phyloP scores from a whole-genome alignment of 2,888 invertebrate genomes.

The Acleris cristana region DNA sequence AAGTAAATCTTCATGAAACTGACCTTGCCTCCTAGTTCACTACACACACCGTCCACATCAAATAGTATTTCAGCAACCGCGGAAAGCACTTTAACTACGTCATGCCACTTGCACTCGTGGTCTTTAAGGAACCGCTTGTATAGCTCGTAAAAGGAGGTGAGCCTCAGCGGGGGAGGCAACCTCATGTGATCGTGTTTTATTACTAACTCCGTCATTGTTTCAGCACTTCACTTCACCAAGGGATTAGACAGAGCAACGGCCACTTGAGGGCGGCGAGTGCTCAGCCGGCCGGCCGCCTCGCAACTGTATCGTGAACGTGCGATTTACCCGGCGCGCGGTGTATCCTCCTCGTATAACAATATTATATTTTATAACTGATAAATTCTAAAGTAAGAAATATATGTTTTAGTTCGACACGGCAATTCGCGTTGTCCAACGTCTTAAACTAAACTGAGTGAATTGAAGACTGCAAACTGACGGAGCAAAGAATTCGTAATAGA shows the following conservation, averaged over 20 bases:
- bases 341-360: conserved; percentile 29
- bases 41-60: conserved; percentile 75
- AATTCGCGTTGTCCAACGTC: conserved; percentile 46
- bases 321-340: conserved; percentile 42
- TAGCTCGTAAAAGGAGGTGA: conserved; percentile 73
- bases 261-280: conserved; percentile 63
- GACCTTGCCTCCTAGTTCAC: conserved; percentile 74
- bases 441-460: conserved; percentile 61
- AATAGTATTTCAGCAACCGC: conserved; percentile 76
- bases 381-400: background rate
- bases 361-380: conserved; percentile 21
- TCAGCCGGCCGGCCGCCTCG: conserved; percentile 66
- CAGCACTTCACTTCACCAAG: conserved; percentile 51
- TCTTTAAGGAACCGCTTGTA: conserved; percentile 79
- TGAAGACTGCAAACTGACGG: conserved; percentile 64
- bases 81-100: conserved; percentile 73
- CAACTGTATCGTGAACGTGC: conserved; percentile 62
- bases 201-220: conserved; percentile 69
- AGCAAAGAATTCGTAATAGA: conserved; percentile 65
- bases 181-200: conserved; percentile 62
- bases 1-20: conserved; percentile 49
- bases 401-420: conserved; percentile 7
- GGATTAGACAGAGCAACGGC: conserved; percentile 25
- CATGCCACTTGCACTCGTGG: conserved; percentile 79
- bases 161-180: conserved; percentile 57